phyloP scores from a whole-genome alignment of 2,797 vertebrate species.

The Thamnophis elegans region DNA sequence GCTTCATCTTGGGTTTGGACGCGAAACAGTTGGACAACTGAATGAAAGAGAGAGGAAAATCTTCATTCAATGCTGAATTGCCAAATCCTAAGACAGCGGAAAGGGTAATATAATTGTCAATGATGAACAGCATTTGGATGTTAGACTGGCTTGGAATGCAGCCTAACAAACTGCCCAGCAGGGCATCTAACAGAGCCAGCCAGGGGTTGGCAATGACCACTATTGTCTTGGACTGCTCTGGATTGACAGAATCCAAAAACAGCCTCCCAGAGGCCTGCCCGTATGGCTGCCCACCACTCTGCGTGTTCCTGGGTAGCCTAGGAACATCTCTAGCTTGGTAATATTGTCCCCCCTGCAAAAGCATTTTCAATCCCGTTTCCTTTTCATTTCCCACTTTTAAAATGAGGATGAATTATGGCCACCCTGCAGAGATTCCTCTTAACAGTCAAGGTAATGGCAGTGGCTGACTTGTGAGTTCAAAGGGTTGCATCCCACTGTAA shows the following conservation, averaged over 20 bases:
- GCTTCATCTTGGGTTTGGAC: neutral
- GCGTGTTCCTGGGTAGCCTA: neutral
- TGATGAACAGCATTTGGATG: neutral
- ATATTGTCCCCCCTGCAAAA: neutral
- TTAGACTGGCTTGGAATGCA: neutral
- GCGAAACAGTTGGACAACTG: neutral
- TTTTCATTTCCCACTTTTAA: neutral
- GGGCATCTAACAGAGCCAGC: slow-evolving; percentile 2
- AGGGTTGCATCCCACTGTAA: neutral
- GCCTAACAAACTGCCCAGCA: neutral
- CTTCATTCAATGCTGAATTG: neutral
- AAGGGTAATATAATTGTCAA: neutral
- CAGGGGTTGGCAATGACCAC: neutral
- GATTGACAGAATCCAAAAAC: neutral
- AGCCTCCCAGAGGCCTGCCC: neutral
- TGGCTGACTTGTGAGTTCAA: no score
- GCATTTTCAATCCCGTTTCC: neutral
- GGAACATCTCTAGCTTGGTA: neutral
- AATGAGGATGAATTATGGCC: neutral
- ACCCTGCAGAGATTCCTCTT: no score
- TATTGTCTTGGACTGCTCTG: neutral
- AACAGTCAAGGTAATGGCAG: neutral
- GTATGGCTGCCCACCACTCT: neutral
- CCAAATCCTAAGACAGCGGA: neutral
- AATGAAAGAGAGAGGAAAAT: neutral